Evolutionary conservation across 2,888 invertebrate species (phyloP), one percentile per base, ranked within the genome.

Genomic region (Sylvicola fuscatus): DNA sequence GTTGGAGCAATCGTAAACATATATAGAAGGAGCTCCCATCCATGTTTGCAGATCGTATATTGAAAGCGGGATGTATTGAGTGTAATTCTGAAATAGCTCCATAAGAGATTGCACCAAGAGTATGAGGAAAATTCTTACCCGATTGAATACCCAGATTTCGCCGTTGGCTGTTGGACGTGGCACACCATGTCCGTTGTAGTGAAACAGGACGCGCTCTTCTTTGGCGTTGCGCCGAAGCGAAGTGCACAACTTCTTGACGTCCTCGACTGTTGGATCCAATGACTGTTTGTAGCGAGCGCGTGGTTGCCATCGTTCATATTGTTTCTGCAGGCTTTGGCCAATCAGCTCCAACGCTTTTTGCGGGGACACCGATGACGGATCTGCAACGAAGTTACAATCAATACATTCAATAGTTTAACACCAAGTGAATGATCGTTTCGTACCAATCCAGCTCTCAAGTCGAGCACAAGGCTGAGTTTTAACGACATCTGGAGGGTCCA

Each of bases 81-180:
- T 99, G 58, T 90, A 98, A 27, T 78, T 83, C 78, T 90, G 63
- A 35, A 63, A 62, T 41, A 44, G 8, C 8, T 21, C 8, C 21
- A 21, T n/a, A n/a, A n/a, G n/a, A n/a, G n/a, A 45, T 39, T 33
- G 31, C 14, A 16, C 21, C 17, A 26, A 14, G 8, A 14, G 26
- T 27, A 27, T 14, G 7, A 14, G 21, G 26, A n/a, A 6, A 40
- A 14, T 37, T 49, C 61, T 54, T 54, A 86, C 86, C 63, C 83
- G 75, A 62, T 99, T 98, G 62, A 98, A 98, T 3, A 99, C 95
- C 97, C 97, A 97, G 48, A 97, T 89, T 66, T 99, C 98, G 7
- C 98, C 97, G 62, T 98, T 98, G 13, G 75, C 68, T 8, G 98
- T 98, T 26, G 98, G 98, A 56, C 82, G 83, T 30, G 98, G 98